These are phyloP conservation scores for Etheostoma cragini DNA, from an alignment of 2,113 vertebrate genomes.

Conservation along the genomic window DNA sequence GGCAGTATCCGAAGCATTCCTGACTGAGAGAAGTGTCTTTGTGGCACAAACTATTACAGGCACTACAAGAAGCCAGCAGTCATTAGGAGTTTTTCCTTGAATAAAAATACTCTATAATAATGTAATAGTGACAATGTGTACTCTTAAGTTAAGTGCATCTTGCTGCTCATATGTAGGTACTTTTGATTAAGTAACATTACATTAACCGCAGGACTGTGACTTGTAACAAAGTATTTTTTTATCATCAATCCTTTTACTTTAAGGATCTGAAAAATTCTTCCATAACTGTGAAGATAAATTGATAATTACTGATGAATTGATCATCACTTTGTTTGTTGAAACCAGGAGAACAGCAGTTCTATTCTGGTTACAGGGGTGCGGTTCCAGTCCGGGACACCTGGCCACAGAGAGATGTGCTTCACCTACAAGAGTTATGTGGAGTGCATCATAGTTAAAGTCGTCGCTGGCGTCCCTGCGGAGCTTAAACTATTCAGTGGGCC, in stretches of 20 bases:
- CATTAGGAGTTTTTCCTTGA: no score
- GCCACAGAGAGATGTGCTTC: conserved; percentile 88
- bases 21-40: no score
- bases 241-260: neutral
- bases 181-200: no score
- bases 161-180: no score
- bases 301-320: neutral
- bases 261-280: neutral
- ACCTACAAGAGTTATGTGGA: conserved; percentile 85
- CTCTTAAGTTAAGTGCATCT: no score
- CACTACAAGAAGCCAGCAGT: no score
- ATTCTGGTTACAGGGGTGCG: conserved; percentile 85
- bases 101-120: no score
- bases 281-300: neutral
- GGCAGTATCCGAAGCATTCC: no score
- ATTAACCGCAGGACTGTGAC: neutral
- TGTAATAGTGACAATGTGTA: no score
- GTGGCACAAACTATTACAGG: no score
- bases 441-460: conserved; percentile 83
- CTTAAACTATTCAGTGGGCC: conserved; percentile 85
- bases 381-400: conserved; percentile 84
- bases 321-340: conserved; percentile 11
- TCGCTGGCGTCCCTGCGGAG: conserved; percentile 87
- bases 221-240: neutral
- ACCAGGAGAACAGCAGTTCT: conserved; percentile 84